Percentiles rank a stretch among this genome's conserved stretches.
phyloP scores from a whole-genome alignment of 2,113 vertebrate species.

The Brevimyrus niger region DNA sequence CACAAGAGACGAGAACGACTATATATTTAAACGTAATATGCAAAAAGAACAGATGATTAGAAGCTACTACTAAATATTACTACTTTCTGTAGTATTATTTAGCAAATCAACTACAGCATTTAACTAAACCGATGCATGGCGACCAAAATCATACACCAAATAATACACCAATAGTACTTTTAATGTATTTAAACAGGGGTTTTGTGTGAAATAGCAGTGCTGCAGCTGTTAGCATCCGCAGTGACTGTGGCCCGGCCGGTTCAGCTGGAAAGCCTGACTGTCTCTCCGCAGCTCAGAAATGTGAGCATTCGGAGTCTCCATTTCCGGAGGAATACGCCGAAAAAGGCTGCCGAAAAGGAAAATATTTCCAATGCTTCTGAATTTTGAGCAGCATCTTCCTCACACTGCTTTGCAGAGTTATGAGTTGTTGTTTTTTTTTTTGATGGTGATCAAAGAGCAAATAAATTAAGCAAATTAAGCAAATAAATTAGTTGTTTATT shows the following conservation, averaged over 20 bases:
- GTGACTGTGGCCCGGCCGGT: background rate
- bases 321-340: conserved; percentile 36
- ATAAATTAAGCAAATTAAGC: conserved; percentile 22
- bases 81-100: background rate
- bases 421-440: background rate
- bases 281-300: background rate
- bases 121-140: background rate
- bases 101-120: background rate
- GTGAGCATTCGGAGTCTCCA: conserved; percentile 6
- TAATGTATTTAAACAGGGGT: background rate
- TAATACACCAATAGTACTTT: background rate
- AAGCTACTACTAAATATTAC: too few species aligned
- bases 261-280: conserved; percentile 9
- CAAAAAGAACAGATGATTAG: too few species aligned
- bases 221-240: background rate
- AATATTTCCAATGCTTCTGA: conserved; percentile 29
- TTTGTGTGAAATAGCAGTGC: background rate
- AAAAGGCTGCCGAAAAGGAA: conserved; percentile 14
- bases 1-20: too few species aligned
- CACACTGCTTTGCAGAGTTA: conserved; percentile 18
- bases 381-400: conserved; percentile 27
- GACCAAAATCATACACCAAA: background rate
- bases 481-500: conserved; percentile 35
- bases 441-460: conserved; percentile 37
- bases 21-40: too few species aligned